These are phyloP conservation scores for Diorhabda sublineata DNA, from an alignment of 1,140 invertebrate species.

Conservation along the genomic window DNA sequence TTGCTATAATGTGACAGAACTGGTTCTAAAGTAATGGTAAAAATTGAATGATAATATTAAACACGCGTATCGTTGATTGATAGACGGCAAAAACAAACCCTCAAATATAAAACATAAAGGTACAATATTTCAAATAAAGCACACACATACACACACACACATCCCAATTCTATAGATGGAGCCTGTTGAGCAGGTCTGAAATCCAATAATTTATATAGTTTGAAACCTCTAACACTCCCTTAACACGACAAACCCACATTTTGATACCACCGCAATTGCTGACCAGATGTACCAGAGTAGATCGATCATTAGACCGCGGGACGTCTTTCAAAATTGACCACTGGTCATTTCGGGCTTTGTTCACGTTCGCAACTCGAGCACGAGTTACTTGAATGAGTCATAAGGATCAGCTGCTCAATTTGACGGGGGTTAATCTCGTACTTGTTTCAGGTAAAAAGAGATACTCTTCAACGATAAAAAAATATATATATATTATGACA, in stretches of 20 bases:
- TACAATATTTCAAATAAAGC: too few species aligned
- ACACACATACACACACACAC: too few species aligned
- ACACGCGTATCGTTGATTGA: too few species aligned
- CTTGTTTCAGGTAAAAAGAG: too few species aligned
- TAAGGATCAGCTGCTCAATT: slow-evolving; percentile 30
- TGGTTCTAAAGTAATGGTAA: too few species aligned
- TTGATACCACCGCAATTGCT: background rate
- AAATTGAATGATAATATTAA: too few species aligned
- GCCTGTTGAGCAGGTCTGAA: background rate
- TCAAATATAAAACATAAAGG: too few species aligned
- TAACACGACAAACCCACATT: slow-evolving; percentile 4
- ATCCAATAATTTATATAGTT: background rate
- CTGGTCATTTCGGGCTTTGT: slow-evolving; percentile 22
- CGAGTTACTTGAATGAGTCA: slow-evolving; percentile 32
- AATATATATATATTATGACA: too few species aligned
- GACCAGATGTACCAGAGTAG: slow-evolving; percentile 13
- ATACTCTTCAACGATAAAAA: background rate
- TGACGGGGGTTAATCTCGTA: background rate
- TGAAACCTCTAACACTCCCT: background rate
- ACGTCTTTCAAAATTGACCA: slow-evolving; percentile 10
- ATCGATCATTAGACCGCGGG: slow-evolving; percentile 13
- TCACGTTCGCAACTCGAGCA: slow-evolving; percentile 25
- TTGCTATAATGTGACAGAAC: too few species aligned
- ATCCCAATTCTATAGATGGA: too few species aligned
- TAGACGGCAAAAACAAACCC: too few species aligned